These are phyloP conservation scores for Triops cancriformis DNA, from an alignment of 1,140 invertebrate genomes.

Conservation along the genomic window DNA sequence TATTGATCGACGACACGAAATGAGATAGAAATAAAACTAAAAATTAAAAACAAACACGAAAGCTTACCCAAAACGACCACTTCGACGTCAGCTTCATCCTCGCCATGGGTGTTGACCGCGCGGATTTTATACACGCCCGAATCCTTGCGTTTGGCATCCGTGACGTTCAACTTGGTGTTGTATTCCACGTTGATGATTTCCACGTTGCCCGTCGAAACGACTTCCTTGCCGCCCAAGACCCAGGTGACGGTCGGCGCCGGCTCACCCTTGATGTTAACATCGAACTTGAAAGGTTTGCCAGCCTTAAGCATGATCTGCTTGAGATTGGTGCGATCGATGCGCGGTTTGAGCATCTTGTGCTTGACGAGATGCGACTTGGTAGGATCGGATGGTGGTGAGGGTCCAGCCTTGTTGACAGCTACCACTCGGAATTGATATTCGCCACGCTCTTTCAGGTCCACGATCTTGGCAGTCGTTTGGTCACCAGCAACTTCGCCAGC, in stretches of 20 bases:
- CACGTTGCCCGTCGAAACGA: constrained; percentile 53
- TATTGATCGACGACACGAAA: too few species aligned
- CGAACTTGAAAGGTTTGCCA: constrained; percentile 84
- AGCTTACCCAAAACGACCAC: constrained; percentile 66
- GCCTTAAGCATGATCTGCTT: constrained; percentile 82
- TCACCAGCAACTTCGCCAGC: constrained; percentile 71
- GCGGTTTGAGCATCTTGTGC: constrained; percentile 84
- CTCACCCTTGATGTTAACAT: constrained; percentile 88
- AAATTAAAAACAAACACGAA: constrained; percentile 40
- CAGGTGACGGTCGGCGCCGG: constrained; percentile 87
- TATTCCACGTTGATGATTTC: constrained; percentile 85
- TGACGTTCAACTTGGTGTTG: constrained; percentile 84
- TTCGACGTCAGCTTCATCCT: constrained; percentile 88
- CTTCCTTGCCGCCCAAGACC: constrained; percentile 56
- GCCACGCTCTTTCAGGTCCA: constrained; percentile 77
- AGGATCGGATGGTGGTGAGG: constrained; percentile 83
- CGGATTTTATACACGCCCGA: constrained; percentile 84
- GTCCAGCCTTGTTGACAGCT: constrained; percentile 94
- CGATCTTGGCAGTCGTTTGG: constrained; percentile 64
- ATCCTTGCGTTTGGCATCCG: constrained; percentile 70
- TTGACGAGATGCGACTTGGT: constrained; percentile 86
- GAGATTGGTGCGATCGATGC: constrained; percentile 88
- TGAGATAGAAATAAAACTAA: too few species aligned
- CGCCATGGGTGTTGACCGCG: constrained; percentile 84
- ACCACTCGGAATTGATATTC: constrained; percentile 92